These are phyloP conservation scores for Plemyria rubiginata DNA, from an alignment of 2,888 invertebrate genomes.

Conservation along the genomic window DNA sequence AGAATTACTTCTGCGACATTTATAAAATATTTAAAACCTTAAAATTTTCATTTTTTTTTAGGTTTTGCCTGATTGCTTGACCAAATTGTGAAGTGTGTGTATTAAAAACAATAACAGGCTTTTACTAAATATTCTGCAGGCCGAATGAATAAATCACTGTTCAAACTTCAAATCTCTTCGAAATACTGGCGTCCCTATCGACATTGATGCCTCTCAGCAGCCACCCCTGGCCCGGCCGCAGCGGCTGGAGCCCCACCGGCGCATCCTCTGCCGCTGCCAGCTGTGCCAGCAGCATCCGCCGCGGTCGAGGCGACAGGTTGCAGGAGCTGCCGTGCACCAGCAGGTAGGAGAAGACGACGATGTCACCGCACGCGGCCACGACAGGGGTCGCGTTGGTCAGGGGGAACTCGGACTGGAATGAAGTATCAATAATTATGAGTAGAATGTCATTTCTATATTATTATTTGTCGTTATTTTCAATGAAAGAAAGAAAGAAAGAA, in stretches of 20 bases:
- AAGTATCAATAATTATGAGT: not conserved
- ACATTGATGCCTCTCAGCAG: constrained; percentile 80
- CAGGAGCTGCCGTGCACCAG: constrained; percentile 84
- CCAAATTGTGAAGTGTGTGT: not conserved
- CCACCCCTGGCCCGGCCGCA: constrained; percentile 81
- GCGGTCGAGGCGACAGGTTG: constrained; percentile 71
- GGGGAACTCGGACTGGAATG: constrained; percentile 70
- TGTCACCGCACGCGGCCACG: constrained; percentile 79
- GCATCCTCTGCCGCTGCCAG: constrained; percentile 82
- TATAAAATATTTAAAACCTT: no score
- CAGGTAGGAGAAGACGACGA: constrained; percentile 85
- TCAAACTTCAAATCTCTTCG: constrained; percentile 49
- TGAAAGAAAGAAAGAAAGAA: no score
- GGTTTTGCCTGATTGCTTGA: no score
- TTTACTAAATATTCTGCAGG: no score
- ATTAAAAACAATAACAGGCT: not conserved
- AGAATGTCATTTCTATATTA: no score
- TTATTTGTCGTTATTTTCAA: no score
- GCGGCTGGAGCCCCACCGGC: constrained; percentile 70
- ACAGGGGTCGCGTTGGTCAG: constrained; percentile 79
- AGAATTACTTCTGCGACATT: no score
- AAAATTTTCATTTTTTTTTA: no score
- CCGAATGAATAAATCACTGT: not conserved
- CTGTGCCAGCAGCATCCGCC: constrained; percentile 84
- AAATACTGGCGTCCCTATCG: constrained; percentile 59